Base-by-base conservation (phyloP, 2,797 vertebrate species). In the Knipowitschia caucasica region DNA sequence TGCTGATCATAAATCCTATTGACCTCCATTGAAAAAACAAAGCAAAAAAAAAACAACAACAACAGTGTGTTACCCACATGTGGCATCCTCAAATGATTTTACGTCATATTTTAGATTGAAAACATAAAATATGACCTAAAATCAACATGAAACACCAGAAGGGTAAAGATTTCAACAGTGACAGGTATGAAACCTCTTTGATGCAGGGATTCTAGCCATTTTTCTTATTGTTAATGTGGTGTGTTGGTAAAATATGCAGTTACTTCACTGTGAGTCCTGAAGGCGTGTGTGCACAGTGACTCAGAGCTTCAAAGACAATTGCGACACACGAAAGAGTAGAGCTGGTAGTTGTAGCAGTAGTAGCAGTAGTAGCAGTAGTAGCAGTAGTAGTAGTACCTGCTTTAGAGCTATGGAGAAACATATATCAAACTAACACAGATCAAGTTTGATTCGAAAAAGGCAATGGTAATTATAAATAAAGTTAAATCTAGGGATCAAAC, bases 241-340 rank as follows among this genome's bases (percentile, higher is more conserved):
- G 44, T 46, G 4, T 29, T 18, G 8, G 9, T 30, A 43, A 50
- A 38, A 60, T 17, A 23, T 36, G 29, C 12, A n/a, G 56, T 18
- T 36, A 30, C 45, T 50, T 26, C 31, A 17, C n/a, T 24, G 21
- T 25, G 35, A 3, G 14, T 31, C 62, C 25, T 31, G 36, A 74
- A 73, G 71, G 81, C 53, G 78, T 55, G n/a, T n/a, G 34, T 6
- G 33, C 8, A 7, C 18, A 2, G 51, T 81, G 77, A 79, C 61
- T 77, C 70, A 78, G 1, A 1, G 35, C 26, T 20, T 30, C 26
- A 29, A 44, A 44, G 40, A 17, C 25, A 5, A 9, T 46, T 46
- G 44, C 44, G 20, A 18, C 44, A 30, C 27, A 20, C 30, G n/a
- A n/a, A n/a, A n/a, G n/a, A n/a, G 9, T 6, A 7, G 9, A 29